Base-by-base conservation (phyloP, 2,113 vertebrate genomes). In the Urocitellus parryii region DNA sequence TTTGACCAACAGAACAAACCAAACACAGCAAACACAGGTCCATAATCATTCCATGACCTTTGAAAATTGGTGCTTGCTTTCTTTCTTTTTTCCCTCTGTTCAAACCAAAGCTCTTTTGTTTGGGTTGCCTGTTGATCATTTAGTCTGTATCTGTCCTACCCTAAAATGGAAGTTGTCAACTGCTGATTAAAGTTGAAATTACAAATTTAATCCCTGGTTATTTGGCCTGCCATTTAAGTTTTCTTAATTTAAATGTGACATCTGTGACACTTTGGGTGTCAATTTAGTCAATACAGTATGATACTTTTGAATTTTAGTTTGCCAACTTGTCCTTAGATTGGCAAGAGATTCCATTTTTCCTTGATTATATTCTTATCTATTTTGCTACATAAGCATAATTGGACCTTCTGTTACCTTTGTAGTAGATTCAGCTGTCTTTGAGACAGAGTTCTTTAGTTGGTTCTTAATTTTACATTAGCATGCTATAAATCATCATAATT, bases 301-400 rank as follows among this genome's bases (percentile, higher is more conserved):
- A 79, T 87, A 27, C 20, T 58, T 95, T 91, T 76, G 58, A 67
- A 67, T 93, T 84, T 92, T 88, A 80, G 20, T 77, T 95, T 81
- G 77, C 53, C 45, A 61, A 0, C 24, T 78, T 91, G 34, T 22
- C 22, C 9, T 94, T 90, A 53, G 37, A 61, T 56, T 87, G 58
- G 37, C 53, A 88, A 67, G 27, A 88, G 2, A 70, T 82, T 82
- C 73, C 65, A 84, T 79, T 68, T 91, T 53, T 61, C 32, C 53
- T 95, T 74, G 61, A n/a, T 87, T 92, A 84, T 72, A n/a, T 84
- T 94, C 85, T 96, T 88, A 79, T 20, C 22, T 96, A 0, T 79
- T 97, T 96, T 96, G 92, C 88, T 95, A 77, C 39, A 37, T 34
- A 90, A 82, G 34, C 11, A 22, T 65, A 92, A 91, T 76, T 72